A percentile compares a stretch with the other conserved stretches of the same genome.
phyloP scores from a whole-genome alignment of 2,113 vertebrate genomes.

The Etia nguti region DNA sequence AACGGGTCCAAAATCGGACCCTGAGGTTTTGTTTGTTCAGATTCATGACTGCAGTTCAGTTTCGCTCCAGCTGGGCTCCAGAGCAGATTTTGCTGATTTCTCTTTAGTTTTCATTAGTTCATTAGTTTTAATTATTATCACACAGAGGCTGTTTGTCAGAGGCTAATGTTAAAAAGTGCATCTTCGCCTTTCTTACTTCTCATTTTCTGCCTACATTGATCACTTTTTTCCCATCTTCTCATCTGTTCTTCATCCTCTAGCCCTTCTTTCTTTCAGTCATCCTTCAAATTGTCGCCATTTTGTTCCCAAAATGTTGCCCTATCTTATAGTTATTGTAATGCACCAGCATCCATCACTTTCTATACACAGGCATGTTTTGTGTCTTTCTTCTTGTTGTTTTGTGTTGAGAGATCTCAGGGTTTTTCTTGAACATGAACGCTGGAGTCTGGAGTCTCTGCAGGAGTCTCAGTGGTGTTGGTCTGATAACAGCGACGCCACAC shows the following conservation, averaged over 20 bases:
- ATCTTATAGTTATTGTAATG: neutral
- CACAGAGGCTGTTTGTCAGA: neutral
- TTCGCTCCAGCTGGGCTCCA: neutral
- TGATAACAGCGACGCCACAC: neutral
- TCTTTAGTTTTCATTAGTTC: neutral
- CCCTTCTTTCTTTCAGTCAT: neutral
- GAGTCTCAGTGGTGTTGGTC: neutral
- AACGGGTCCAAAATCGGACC: neutral
- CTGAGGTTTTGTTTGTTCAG: neutral
- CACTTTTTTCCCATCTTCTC: too few species aligned
- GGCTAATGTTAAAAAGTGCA: neutral
- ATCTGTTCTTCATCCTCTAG: rapidly evolving
- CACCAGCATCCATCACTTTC: neutral
- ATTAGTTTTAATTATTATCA: neutral
- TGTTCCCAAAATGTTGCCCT: neutral
- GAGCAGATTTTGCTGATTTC: neutral
- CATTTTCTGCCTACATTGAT: neutral
- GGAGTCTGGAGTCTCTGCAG: neutral
- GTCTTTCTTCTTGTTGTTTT: neutral
- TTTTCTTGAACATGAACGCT: neutral
- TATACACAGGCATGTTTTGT: rapidly evolving
- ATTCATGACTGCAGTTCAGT: rapidly evolving
- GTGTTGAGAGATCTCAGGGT: neutral
- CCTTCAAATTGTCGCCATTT: neutral
- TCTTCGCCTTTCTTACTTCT: neutral